Base-by-base conservation (phyloP, 30 jellyfish, hydroid and myxozoan genomes). In the Nemopilema nomurai region DNA sequence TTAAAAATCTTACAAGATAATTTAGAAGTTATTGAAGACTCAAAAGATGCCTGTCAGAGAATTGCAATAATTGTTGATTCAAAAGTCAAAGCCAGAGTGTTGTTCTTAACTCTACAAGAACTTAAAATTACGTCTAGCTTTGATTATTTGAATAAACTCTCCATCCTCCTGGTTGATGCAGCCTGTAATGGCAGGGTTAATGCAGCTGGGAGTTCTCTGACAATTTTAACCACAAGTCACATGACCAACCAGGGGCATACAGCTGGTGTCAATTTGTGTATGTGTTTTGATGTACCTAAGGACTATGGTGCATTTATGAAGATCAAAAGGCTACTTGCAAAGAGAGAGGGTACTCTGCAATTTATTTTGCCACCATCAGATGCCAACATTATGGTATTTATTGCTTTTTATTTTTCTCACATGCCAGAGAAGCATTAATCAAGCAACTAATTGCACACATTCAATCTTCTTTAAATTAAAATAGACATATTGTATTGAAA, bases 41-140 rank as follows among this genome's bases (percentile, higher is more conserved):
- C 57, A 41, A 6, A 63, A 49, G 28, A 26, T 16, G 24, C 1
- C 31, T 31, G 20, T 0, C 31, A 1, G 28, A 33, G 65, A 49
- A 18, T 66, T 29, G 89, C 62, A 65, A 20, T 65, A 29, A 53
- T 80, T 80, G 62, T 80, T 17, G 89, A 80, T n/a, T 80, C 89
- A 49, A 20, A 28, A 0, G 33, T 28, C 1, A 16, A 18, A 28
- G 82, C 89, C 3, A 69, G 68, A 24, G 49, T 66, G 1, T 26
- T 80, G 57, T 50, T 17, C 21, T 18, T 0, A 29, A 49, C 64
- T 29, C 41, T 80, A 62, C 81, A 64, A 28, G 50, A 16, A 51
- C 89, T 80, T 21, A 80, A 80, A 66, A 4, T 0, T 13, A 7
- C 72, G 16, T 20, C 51, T 17, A 30, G 64, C 16, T 33, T 6